Base-by-base conservation (phyloP, 2,113 vertebrate species). In the Ranitomeya variabilis region DNA sequence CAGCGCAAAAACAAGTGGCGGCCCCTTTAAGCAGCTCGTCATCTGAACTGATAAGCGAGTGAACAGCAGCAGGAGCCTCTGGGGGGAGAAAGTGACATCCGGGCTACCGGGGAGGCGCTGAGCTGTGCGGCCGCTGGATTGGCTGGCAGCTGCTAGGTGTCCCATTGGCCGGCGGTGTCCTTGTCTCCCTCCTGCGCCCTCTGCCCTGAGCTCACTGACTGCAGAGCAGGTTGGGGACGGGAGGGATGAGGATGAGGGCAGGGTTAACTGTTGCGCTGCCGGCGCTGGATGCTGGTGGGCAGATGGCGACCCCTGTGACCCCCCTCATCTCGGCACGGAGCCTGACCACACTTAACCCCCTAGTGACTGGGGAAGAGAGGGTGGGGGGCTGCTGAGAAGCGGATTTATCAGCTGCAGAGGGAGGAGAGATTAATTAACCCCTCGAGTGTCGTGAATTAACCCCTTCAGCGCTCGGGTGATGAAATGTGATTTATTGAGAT, bases 1-100 rank as follows among this genome's bases (percentile, higher is more conserved):
- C 52, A 15, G 23, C 13, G 73, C 37, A 78, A 52, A 64, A 62
- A 87, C 85, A 87, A 21, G 87, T 26, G 52, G 8, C 86, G 45
- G 79, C 21, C 79, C 73, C 86, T 88, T 88, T 88, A 88, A 88
- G 79, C 16, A 60, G 19, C 64, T 45, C 54, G 87, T 82, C 79
- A 51, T 87, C 37, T 31, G 55, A 12, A 59, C 79, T 76, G 87
- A 83, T 88, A 83, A 88, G 52, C 66, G 31, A 87, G 78, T 62
- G 19, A 60, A 23, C 79, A 74, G 66, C 78, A 74, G 79, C 85
- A 66, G 85, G 66, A 83, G 87, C 54, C 80, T 62, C 51, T 26
- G 57, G 64, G 86, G 86, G 71, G 86, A 64, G 66, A 73, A 19
- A 88, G 80, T 62, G 79, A 88, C 87, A 88, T 88, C 87, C 87